These are phyloP conservation scores for Falcaria lacertinaria DNA, from an alignment of 2,888 invertebrate species.

Conservation along the genomic window DNA sequence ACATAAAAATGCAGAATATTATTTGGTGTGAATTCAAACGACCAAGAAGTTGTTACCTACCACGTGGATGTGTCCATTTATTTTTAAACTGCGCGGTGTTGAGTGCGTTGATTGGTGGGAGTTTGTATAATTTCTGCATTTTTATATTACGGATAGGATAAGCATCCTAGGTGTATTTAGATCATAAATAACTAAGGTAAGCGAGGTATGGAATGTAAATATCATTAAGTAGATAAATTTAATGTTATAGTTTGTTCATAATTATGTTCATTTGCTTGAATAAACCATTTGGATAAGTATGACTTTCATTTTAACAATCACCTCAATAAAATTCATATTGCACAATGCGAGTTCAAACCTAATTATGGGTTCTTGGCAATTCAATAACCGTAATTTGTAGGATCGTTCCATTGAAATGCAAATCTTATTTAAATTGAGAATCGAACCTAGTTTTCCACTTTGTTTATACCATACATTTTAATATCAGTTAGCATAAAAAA, in stretches of 20 bases:
- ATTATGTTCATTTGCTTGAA: conserved; percentile 79
- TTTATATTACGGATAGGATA: conserved; percentile 53
- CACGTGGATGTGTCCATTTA: not conserved
- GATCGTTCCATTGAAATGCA: too few species aligned
- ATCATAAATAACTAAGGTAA: conserved; percentile 53
- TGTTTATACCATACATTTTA: too few species aligned
- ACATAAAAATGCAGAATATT: conserved; percentile 69
- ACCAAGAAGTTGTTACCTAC: not conserved
- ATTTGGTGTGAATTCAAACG: conserved; percentile 32
- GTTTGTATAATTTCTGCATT: conserved; percentile 58
- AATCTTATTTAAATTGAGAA: too few species aligned
- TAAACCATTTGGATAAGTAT: conserved; percentile 76
- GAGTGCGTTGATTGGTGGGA: conserved; percentile 16
- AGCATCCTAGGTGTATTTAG: conserved; percentile 63
- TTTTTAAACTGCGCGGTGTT: not conserved
- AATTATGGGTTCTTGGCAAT: not conserved
- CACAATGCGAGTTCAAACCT: not conserved
- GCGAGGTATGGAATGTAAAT: conserved; percentile 75
- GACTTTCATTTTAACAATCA: conserved; percentile 41
- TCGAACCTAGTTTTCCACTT: too few species aligned
- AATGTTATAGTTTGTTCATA: conserved; percentile 80
- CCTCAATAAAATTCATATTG: not conserved
- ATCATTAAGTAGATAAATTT: conserved; percentile 79
- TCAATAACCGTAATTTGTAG: too few species aligned
- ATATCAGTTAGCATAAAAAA: too few species aligned